These are phyloP conservation scores for Epinephelus cyanopodus DNA, from an alignment of 2,113 vertebrate species.

Conservation along the genomic window DNA sequence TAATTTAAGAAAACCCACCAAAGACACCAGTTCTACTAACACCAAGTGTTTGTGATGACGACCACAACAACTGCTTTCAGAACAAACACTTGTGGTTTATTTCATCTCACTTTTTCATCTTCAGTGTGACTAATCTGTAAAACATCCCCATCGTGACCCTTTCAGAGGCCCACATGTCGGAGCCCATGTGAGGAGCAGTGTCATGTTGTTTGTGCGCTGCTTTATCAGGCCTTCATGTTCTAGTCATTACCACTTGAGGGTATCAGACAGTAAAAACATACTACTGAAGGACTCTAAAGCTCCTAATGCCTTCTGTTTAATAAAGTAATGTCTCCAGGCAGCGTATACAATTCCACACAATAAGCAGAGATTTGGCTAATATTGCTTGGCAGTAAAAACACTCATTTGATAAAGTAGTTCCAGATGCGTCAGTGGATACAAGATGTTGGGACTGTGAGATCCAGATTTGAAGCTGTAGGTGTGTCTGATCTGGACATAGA, in stretches of 20 bases:
- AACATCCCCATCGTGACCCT: too few species aligned
- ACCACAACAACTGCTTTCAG: neutral
- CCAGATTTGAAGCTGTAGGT: slow-evolving; percentile 24
- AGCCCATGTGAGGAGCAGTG: neutral
- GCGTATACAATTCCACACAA: slow-evolving; percentile 41
- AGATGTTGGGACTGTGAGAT: slow-evolving; percentile 29
- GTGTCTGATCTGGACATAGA: slow-evolving; percentile 14
- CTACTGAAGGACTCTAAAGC: slow-evolving; percentile 33
- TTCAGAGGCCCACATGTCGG: neutral
- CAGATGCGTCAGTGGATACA: slow-evolving; percentile 57
- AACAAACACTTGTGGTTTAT: slow-evolving; percentile 5
- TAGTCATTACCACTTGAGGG: slow-evolving; percentile 31
- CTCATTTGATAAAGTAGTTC: slow-evolving; percentile 67
- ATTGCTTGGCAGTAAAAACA: slow-evolving; percentile 64
- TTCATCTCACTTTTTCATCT: neutral
- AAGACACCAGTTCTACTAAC: neutral
- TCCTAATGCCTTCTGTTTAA: slow-evolving; percentile 51
- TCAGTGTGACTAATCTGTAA: neutral
- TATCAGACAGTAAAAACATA: slow-evolving; percentile 35
- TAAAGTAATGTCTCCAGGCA: slow-evolving; percentile 65
- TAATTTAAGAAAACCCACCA: neutral
- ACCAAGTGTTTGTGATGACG: neutral
- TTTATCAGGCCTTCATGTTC: neutral
- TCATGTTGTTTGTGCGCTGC: neutral
- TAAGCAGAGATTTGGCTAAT: slow-evolving; percentile 57